Base-by-base conservation (phyloP, 2,797 vertebrate species). In the Hafferia zeledoni region DNA sequence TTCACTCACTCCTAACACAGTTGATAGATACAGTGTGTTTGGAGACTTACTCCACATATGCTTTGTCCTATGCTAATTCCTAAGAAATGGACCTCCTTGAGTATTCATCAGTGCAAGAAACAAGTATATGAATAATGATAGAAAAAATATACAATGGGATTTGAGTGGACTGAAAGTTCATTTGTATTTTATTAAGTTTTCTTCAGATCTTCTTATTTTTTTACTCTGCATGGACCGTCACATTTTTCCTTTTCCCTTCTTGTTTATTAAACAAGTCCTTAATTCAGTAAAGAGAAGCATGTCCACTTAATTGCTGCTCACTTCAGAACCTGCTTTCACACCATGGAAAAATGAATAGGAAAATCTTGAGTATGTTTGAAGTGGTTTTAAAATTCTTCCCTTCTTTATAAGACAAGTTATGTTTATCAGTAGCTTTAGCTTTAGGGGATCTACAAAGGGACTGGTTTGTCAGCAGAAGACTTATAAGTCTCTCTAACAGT, bases 381-480 rank as follows among this genome's bases (percentile, higher is more conserved):
- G 95, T 97, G 92, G 90, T 96, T 91, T 95, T 96, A 96, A 96
- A 92, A 95, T 93, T 94, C 92, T 95, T 95, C 84, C 67, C 46
- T 81, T 87, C 86, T 88, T 94, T 94, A 70, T 88, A 90, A 94
- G 79, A 88, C 65, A 94, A 92, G 89, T 94, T 91, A 55, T 94
- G 95, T 96, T 97, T 94, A 96, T 96, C 91, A 91, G 90, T 94
- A 95, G 91, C 93, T 92, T 93, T 95, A 95, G 95, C 84, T 96
- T 87, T 27, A 81, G 89, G 87, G 76, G 52, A 95, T 95, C 95
- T 96, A 97, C 96, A 97, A 97, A 97, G 96, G 95, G 95, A 89
- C 90, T 96, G 86, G 82, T 89, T 93, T 97, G 96, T 97, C 97
- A 97, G 89, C 64, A 87, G 91, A 96, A 97, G 96, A 95, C 96